Conservation (phyloP, 2,888 invertebrate species). For the Anorthoa munda region DNA sequence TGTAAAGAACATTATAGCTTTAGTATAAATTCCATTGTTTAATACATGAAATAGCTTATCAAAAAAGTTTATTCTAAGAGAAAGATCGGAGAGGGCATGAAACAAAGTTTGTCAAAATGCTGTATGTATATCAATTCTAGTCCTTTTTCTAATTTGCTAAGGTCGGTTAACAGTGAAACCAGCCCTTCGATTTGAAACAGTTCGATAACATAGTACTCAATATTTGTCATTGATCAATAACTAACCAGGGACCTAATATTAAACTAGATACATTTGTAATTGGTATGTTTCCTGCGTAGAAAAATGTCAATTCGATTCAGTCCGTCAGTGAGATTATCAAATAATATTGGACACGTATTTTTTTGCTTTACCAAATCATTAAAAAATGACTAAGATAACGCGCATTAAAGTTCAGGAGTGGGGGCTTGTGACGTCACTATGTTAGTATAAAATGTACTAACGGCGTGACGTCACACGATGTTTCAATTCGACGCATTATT, state of each 20-base stretch:
- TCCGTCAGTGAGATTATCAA: too few species aligned
- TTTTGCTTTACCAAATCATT: too few species aligned
- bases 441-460: too few species aligned
- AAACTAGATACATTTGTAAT: too few species aligned
- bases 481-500: too few species aligned
- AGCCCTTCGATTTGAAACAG: conserved; percentile 1
- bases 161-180: background rate
- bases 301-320: too few species aligned
- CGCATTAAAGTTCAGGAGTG: too few species aligned
- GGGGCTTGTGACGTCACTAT: too few species aligned
- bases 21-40: conserved; percentile 35
- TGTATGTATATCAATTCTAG: background rate
- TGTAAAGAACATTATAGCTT: conserved; percentile 40
- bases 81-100: background rate
- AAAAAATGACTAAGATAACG: too few species aligned
- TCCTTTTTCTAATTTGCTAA: background rate
- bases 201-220: background rate
- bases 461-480: too few species aligned
- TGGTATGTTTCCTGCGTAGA: too few species aligned
- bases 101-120: background rate
- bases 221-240: background rate
- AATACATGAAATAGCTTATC: conserved; percentile 20
- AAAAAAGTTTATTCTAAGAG: conserved; percentile 3
- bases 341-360: too few species aligned
- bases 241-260: background rate